Conservation (phyloP, 2,797 vertebrate genomes). For the Austrolebias charrua region DNA sequence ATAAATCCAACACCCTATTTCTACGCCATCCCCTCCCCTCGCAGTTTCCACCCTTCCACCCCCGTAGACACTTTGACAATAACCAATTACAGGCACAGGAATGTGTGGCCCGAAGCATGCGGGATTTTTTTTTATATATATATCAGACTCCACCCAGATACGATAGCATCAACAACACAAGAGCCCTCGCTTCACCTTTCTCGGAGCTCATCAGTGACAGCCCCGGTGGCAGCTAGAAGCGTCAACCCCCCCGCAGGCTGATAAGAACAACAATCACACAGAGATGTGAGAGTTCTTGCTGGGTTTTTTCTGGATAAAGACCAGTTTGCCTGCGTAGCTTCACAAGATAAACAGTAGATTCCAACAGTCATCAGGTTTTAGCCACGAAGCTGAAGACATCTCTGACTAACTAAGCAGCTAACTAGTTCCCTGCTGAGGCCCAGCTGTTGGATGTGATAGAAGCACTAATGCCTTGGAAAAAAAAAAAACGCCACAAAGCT, state of each 20-base stretch:
- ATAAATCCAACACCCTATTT: slow-evolving; percentile 37
- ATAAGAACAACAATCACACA: slow-evolving; percentile 63
- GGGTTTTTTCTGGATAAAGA: slow-evolving; percentile 27
- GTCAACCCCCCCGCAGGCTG: slow-evolving; percentile 38
- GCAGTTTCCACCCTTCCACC: slow-evolving; percentile 28
- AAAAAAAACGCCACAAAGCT: slow-evolving; percentile 6
- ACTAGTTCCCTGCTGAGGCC: slow-evolving; percentile 63
- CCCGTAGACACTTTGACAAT: slow-evolving; percentile 39
- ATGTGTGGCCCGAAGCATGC: slow-evolving; percentile 61
- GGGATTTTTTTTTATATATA: slow-evolving; percentile 38
- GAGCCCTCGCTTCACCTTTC: slow-evolving; percentile 39
- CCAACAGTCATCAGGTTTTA: slow-evolving; percentile 56
- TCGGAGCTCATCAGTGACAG: slow-evolving; percentile 27
- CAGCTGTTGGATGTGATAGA: slow-evolving; percentile 65
- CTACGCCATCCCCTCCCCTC: slow-evolving; percentile 23
- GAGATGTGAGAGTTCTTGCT: slow-evolving; percentile 49
- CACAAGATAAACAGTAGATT: slow-evolving; percentile 45
- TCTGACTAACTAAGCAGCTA: slow-evolving; percentile 65
- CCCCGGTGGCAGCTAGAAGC: slow-evolving; percentile 6
- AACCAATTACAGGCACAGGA: slow-evolving; percentile 62
- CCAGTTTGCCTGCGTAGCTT: slow-evolving; percentile 28
- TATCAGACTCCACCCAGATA: slow-evolving; percentile 43
- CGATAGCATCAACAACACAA: slow-evolving; percentile 58
- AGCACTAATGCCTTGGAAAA: slow-evolving; percentile 40
- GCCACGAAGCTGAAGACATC: slow-evolving; percentile 47